Evolutionary conservation across 2,888 invertebrate genomes (phyloP).

Genomic region (Leistus spinibarbis): DNA sequence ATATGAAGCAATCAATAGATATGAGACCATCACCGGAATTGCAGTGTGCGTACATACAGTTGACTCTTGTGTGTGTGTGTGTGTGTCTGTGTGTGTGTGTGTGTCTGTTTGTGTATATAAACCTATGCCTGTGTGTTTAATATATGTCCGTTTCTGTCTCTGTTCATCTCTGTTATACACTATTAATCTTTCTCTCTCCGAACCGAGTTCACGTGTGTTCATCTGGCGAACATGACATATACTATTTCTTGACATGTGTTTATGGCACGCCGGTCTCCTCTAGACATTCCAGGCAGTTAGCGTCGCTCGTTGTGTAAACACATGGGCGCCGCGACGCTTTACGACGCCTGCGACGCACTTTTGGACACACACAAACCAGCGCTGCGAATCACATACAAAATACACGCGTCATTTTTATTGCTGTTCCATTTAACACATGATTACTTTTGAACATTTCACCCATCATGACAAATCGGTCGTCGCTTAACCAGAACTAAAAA

Average conservation of each 20-base stretch:
- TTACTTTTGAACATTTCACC: constrained; percentile 1
- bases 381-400: not conserved
- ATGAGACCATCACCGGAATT: not conserved
- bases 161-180: not conserved
- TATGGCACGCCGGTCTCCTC: constrained; percentile 15
- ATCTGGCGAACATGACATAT: constrained; percentile 30
- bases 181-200: not conserved
- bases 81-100: not conserved
- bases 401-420: constrained; percentile 2
- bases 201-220: constrained; percentile 12
- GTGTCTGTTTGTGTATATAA: not conserved
- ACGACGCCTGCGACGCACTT: constrained; percentile 54
- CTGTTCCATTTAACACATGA: constrained; percentile 13
- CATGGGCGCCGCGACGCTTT: constrained; percentile 62
- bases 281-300: constrained; percentile 44
- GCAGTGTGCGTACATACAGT: not conserved
- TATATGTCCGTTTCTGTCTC: not conserved
- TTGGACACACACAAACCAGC: constrained; percentile 45
- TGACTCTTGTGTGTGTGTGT: not conserved
- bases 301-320: constrained; percentile 59
- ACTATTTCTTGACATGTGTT: constrained; percentile 32
- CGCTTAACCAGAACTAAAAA: not conserved
- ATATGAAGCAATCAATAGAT: constrained; percentile 17
- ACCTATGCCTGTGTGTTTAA: not conserved
- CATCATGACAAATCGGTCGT: not conserved